A percentile compares a stretch with the other conserved stretches of the same genome.
Evolutionary conservation across 2,113 vertebrate genomes (phyloP).

Genomic region (Ranitomeya imitator): DNA sequence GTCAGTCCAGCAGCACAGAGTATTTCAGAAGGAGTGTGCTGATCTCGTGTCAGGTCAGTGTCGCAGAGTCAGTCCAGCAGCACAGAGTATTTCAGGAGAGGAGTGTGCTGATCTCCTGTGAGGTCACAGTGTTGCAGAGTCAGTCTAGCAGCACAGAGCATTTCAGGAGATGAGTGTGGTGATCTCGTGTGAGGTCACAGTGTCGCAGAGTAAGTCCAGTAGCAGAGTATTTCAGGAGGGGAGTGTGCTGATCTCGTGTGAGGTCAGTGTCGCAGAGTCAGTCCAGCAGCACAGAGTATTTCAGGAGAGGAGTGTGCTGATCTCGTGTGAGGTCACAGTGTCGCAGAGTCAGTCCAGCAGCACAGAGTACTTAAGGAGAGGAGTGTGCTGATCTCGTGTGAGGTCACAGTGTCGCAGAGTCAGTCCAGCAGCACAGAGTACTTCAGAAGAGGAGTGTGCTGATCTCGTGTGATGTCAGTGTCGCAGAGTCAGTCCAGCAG

Average conservation of each 20-base stretch:
- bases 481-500: neutral
- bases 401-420: too few relatives aligned
- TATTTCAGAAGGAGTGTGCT: too few relatives aligned
- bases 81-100: neutral
- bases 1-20: too few relatives aligned
- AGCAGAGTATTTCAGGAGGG: neutral
- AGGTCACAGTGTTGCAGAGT: too few relatives aligned
- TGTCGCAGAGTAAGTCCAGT: neutral
- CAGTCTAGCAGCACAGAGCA: too few relatives aligned
- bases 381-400: neutral
- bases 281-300: neutral
- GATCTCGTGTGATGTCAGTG: too few relatives aligned
- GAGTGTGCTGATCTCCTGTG: neutral
- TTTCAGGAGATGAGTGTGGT: neutral
- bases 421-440: neutral
- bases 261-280: too few relatives aligned
- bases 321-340: too few relatives aligned
- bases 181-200: too few relatives aligned
- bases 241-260: neutral
- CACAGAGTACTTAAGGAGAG: neutral
- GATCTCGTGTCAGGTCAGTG: too few relatives aligned
- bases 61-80: neutral
- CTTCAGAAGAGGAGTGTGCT: neutral
- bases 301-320: neutral
- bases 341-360: neutral